Evolutionary conservation across 2,113 vertebrate species (phyloP), one percentile per base, ranked within the genome.

Genomic region (Harpagus bidentatus): DNA sequence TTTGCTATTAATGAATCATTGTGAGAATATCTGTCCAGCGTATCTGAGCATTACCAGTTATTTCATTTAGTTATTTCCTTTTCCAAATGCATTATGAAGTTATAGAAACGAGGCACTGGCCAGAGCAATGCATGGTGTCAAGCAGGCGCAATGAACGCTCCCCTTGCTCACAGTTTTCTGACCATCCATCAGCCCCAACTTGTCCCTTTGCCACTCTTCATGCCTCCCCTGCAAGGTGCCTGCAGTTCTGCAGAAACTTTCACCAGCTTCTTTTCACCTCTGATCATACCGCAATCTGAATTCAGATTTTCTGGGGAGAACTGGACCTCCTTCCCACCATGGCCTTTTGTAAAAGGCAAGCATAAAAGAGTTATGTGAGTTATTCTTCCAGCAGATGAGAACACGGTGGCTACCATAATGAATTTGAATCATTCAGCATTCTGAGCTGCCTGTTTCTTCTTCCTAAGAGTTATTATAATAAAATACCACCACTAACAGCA

Each of bases 401-500:
- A 29, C 67, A 48, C 0, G 0, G 11, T 14, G 88, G 82, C 52
- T 36, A 81, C 67, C 6, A 19, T 48, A 61, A 92, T 17, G 53
- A 65, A 91, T 92, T 79, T 13, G 85, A 92, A 85, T 76, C 13
- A 12, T 82, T 92, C 84, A 23, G 83, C 83, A 83, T 76, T 78
- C 69, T 67, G 42, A 56, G 29, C 79, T 42, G 40, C 43, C 5
- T 3, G 43, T 40, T 95, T 94, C 73, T 13, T 88, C 84, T 94
- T 78, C 88, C 78, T 72, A 43, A 62, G 95, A 96, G 67, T 93
- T 97, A 91, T 94, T 97, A 86, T 73, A 93, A 95, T 90, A 96
- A 98, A 97, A 96, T 66, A 94, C 91, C 43, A 43, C 59, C 97
- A 93, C 80, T 91, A 97, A 94, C 84, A 94, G 90, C 73, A 97